Percentiles rank a stretch among this genome's conserved stretches.
phyloP scores from a whole-genome alignment of 2,113 vertebrate species.

The Anhinga rufa region DNA sequence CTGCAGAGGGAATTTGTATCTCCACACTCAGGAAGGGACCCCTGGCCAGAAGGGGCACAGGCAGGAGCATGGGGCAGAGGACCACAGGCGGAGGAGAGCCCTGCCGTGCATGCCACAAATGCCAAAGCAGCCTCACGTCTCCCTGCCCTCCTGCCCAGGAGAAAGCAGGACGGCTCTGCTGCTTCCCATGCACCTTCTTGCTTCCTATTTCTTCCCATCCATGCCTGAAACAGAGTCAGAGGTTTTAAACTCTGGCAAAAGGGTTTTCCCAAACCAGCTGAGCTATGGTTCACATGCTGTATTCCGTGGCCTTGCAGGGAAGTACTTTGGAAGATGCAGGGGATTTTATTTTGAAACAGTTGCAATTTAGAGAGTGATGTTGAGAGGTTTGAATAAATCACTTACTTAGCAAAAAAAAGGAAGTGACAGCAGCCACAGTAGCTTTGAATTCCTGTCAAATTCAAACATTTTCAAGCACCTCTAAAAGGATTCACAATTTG shows the following conservation, averaged over 20 bases:
- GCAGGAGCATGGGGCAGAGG: neutral
- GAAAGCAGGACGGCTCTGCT: neutral
- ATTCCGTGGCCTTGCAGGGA: neutral
- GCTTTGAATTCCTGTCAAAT: neutral
- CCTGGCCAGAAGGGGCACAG: neutral
- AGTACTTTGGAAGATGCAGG: neutral
- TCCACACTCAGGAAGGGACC: accelerated
- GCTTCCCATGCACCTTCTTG: neutral
- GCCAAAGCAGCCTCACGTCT: accelerated
- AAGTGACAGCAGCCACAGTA: neutral
- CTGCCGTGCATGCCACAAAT: accelerated
- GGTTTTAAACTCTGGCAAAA: neutral
- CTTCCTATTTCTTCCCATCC: neutral
- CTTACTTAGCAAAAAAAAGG: neutral
- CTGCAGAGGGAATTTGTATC: neutral
- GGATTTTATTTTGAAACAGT: neutral
- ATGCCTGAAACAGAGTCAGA: neutral
- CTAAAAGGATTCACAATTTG: neutral
- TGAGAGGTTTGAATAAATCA: neutral
- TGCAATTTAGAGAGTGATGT: neutral
- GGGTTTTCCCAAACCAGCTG: neutral
- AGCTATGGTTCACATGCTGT: neutral
- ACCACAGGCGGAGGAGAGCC: neutral
- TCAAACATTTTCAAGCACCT: neutral
- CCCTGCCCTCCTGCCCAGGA: neutral